These are phyloP conservation scores for Tetrao urogallus DNA, from an alignment of 2,113 vertebrate species.

Conservation along the genomic window DNA sequence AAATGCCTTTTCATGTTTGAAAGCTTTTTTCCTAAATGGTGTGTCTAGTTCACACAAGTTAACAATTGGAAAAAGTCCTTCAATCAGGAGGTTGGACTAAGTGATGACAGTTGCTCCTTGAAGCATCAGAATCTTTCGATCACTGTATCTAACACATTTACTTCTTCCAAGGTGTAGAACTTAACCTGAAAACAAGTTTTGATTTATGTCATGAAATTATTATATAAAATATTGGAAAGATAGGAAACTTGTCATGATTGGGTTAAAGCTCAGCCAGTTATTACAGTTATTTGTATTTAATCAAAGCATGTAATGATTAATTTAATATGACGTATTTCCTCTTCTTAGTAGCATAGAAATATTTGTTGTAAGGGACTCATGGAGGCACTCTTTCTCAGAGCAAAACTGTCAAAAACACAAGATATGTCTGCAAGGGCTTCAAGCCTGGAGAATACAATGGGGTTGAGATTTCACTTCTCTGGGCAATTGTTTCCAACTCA, in stretches of 20 bases:
- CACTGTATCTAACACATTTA: background rate
- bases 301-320: background rate
- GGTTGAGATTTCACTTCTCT: background rate
- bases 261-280: background rate
- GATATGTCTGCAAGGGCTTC: background rate
- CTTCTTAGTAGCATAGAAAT: background rate
- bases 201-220: background rate
- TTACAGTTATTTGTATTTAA: background rate
- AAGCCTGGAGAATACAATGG: background rate
- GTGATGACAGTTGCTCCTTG: background rate
- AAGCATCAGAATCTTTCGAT: background rate
- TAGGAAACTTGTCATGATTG: background rate
- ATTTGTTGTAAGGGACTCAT: background rate
- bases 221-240: background rate
- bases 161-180: background rate
- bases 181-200: background rate
- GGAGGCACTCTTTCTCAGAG: background rate
- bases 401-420: background rate
- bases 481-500: background rate
- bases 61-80: slow-evolving; percentile 3
- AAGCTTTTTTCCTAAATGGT: background rate
- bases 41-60: background rate
- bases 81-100: background rate
- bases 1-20: background rate
- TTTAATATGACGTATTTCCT: background rate